Evolutionary conservation across 2,797 vertebrate genomes (phyloP).

Genomic region (Menidia menidia): DNA sequence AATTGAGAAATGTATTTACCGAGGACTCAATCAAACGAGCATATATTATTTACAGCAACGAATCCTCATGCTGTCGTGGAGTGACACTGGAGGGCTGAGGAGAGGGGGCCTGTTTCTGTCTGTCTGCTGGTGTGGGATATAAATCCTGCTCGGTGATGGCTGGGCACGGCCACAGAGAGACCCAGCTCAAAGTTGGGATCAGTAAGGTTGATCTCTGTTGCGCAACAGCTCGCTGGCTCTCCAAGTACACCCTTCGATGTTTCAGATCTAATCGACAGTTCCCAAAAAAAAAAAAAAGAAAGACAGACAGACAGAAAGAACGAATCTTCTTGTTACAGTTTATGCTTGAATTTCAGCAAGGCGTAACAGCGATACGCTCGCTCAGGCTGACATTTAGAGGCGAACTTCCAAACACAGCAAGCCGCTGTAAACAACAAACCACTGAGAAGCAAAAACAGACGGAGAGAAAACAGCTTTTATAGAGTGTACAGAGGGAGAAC

Average conservation of each 20-base stretch:
- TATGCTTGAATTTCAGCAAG: conserved; percentile 14
- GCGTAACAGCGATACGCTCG: neutral
- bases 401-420: conserved; percentile 3
- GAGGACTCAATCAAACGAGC: no score
- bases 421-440: conserved; percentile 5
- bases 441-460: conserved; percentile 5
- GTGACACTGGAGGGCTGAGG: no score
- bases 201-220: neutral
- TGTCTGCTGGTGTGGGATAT: neutral
- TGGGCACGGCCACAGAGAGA: neutral
- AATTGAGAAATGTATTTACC: no score
- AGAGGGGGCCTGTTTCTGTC: neutral
- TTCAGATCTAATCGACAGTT: neutral
- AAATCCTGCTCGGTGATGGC: neutral
- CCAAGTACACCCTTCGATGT: neutral
- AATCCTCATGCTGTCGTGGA: no score
- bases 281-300: no score
- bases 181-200: neutral
- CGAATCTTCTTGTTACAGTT: neutral
- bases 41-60: no score
- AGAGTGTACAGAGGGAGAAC: neutral
- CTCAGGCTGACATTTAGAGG: neutral
- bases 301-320: no score
- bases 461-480: conserved; percentile 3
- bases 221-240: neutral